These are phyloP conservation scores for Lophochroa leadbeateri DNA, from an alignment of 2,113 vertebrate genomes.

Conservation along the genomic window DNA sequence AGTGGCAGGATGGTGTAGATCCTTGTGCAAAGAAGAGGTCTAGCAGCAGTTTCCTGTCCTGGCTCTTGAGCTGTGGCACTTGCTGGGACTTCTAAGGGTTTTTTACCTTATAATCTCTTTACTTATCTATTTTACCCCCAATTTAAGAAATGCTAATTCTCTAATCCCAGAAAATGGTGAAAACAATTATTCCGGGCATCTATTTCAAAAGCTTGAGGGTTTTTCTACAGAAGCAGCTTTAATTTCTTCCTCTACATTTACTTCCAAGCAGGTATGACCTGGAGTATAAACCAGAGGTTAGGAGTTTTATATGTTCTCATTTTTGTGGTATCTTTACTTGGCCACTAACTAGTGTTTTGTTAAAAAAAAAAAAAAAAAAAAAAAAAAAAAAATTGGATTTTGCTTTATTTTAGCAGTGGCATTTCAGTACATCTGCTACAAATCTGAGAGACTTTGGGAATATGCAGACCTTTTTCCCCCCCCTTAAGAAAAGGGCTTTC, in stretches of 20 bases:
- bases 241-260: background rate
- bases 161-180: background rate
- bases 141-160: background rate
- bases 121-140: background rate
- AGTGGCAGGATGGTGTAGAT: too few relatives aligned
- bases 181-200: background rate
- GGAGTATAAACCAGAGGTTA: background rate
- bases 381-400: background rate
- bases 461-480: background rate
- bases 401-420: background rate
- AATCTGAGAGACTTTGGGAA: background rate
- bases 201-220: background rate
- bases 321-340: background rate
- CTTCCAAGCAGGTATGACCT: slow-evolving; percentile 1
- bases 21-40: too few relatives aligned
- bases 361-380: background rate
- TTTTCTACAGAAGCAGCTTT: slow-evolving; percentile 1
- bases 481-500: background rate
- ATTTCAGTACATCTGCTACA: background rate
- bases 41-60: too few relatives aligned
- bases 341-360: background rate
- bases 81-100: background rate
- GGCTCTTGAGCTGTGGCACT: too few relatives aligned
- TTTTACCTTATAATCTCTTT: background rate
- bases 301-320: background rate